phyloP scores from a whole-genome alignment of 2,888 invertebrate genomes.

The Dynastes tityus region DNA sequence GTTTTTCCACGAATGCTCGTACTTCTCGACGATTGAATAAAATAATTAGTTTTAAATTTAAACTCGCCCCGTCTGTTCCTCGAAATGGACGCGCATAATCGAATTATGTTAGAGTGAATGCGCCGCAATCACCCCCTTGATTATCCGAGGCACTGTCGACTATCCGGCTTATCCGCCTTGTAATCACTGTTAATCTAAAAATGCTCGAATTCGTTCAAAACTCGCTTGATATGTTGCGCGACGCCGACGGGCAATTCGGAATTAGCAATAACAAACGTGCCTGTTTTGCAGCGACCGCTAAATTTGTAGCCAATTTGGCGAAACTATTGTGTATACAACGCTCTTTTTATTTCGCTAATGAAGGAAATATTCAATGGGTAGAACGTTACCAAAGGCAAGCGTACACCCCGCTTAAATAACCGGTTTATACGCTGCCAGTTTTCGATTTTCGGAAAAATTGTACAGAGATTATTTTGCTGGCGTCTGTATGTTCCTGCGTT shows the following conservation, averaged over 20 bases:
- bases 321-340: slow-evolving; percentile 21
- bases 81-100: slow-evolving; percentile 38
- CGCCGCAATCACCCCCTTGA: slow-evolving; percentile 39
- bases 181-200: slow-evolving; percentile 46
- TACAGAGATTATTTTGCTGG: no score
- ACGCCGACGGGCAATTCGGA: not conserved
- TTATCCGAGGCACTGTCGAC: slow-evolving; percentile 26
- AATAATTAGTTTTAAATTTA: slow-evolving; percentile 42
- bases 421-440: no score
- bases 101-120: slow-evolving; percentile 41
- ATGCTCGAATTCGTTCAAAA: slow-evolving; percentile 12
- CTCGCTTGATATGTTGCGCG: not conserved
- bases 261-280: slow-evolving; percentile 29
- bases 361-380: not conserved
- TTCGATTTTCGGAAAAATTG: no score
- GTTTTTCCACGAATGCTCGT: slow-evolving; percentile 8
- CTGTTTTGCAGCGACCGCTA: slow-evolving; percentile 1
- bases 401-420: no score
- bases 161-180: slow-evolving; percentile 43
- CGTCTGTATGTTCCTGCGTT: no score
- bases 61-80: slow-evolving; percentile 28
- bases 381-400: no score
- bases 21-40: slow-evolving; percentile 31
- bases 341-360: not conserved
- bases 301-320: slow-evolving; percentile 21